Conservation (phyloP, 2,113 vertebrate genomes). For the Merops nubicus region DNA sequence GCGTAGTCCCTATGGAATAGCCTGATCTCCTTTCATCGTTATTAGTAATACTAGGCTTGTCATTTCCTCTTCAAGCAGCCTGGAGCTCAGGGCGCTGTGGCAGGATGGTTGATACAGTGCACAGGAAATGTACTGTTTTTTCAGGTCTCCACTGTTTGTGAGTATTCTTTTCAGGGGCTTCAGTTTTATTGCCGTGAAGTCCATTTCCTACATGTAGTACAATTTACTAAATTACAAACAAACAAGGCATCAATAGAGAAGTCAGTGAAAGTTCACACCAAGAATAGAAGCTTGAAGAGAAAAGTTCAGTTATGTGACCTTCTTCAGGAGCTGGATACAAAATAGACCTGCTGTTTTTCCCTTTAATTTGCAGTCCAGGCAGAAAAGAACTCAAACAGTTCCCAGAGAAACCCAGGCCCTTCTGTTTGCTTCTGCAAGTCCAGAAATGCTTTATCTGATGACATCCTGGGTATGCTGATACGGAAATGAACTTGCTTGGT, state of each 20-base stretch:
- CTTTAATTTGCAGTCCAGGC: slow-evolving; percentile 20
- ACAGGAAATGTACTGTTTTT: slow-evolving; percentile 69
- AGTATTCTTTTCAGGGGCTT: slow-evolving; percentile 55
- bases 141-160: slow-evolving; percentile 20
- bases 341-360: slow-evolving; percentile 52
- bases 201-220: slow-evolving; percentile 71
- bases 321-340: slow-evolving; percentile 60
- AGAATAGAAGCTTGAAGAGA: slow-evolving; percentile 77
- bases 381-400: slow-evolving; percentile 12
- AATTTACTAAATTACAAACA: slow-evolving; percentile 69
- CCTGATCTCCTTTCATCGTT: slow-evolving; percentile 8
- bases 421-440: slow-evolving; percentile 19
- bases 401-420: background rate
- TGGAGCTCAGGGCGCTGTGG: background rate
- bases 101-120: background rate
- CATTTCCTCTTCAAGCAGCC: slow-evolving; percentile 42
- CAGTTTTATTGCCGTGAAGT: slow-evolving; percentile 36
- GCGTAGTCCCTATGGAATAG: background rate
- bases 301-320: slow-evolving; percentile 74
- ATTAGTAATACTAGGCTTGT: slow-evolving; percentile 8
- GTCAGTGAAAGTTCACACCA: slow-evolving; percentile 79
- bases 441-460: slow-evolving; percentile 25
- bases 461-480: background rate
- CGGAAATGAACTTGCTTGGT: slow-evolving; percentile 1
- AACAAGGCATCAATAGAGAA: slow-evolving; percentile 61